Base-by-base conservation (phyloP, 2,888 invertebrate species). In the Cheilosia vulpina region DNA sequence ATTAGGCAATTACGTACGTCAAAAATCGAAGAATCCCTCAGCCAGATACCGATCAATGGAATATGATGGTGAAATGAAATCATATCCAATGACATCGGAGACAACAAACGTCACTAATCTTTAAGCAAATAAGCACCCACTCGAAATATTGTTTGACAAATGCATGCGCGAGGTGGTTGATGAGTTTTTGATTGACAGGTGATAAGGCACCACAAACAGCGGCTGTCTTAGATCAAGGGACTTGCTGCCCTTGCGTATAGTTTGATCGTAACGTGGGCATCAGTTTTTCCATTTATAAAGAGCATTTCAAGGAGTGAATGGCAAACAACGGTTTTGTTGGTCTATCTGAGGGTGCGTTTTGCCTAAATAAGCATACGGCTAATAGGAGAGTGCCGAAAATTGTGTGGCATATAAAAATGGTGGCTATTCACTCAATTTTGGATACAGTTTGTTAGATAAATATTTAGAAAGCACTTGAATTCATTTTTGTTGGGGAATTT, bases 131-230 rank as follows among this genome's bases (percentile, higher is more conserved):
- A 76, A 53, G 79, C 79, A 84, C 69, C 84, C 79, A 79, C 84
- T 84, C 53, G 47, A 84, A 76, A 53, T 15, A 38, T 60, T 80
- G 65, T 84, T 80, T 84, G 60, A 13, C 19, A 15, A 79, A 75
- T 69, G 68, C 69, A 69, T 65, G 63, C 60, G 38, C 38, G 38
- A 38, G 38, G 13, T 31, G 76, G 55, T 31, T 87, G 87, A 87
- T 80, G 87, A 83, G 66, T 65, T 71, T 78, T 83, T 87, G 87
- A 87, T 87, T 87, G 87, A 87, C 87, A 87, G 87, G 85, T 87
- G 87, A 87, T 87, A 87, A 87, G 77, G 53, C 27, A 52, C 43
- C 63, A 55, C 75, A 84, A 78, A 72, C 58, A 66, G 81, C 73
- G 75, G 78, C 52, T 62, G 47, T 41, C 45, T 80, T 43, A 76